Base-by-base conservation (phyloP, 2,888 invertebrate genomes). In the Coleophora flavipennella region DNA sequence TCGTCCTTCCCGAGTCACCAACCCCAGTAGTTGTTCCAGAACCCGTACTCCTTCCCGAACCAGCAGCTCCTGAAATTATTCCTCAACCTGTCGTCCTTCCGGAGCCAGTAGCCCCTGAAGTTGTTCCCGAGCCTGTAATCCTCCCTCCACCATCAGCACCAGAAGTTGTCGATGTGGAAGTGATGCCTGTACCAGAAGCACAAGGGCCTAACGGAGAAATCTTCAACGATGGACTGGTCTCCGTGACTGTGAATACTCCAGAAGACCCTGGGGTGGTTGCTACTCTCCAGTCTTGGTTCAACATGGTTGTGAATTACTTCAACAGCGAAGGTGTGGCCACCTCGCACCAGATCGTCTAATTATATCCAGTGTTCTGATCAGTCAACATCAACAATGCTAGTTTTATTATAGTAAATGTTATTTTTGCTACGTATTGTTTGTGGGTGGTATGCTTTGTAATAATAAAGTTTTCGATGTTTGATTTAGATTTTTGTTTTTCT, bases 261-360 rank as follows among this genome's bases (percentile, higher is more conserved):
- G 50, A 68, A 39, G 67, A 73, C 2, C 38, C 58, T 4, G 57
- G 71, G 1, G 40, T 75, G n/a, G 9, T 74, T 1, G 36, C 62
- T 9, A 67, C 73, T 2, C 48, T 80, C 3, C 67, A 70, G 43
- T 59, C 62, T 14, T 81, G 81, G 81, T 60, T 79, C 50, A 72
- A 47, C 49, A 44, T 76, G 51, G 57, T 68, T 11, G 13, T 81
- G 26, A 76, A 72, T 57, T 80, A 77, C 57, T 63, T 81, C 51
- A 66, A 42, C 40, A 66, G 41, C 40, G 51, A 57, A n/a, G 66
- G 57, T 3, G 55, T 51, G n/a, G 58, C 63, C 41, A 62, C 59
- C 36, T 53, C 65, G 1, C 65, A 73, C 0, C 69, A 75, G 44
- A 64, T 77, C 39, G 49, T 77, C 2, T 76, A 72, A 64, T n/a